These are phyloP conservation scores for Bombus cullumanus DNA, from an alignment of 1,140 invertebrate genomes.

Conservation along the genomic window DNA sequence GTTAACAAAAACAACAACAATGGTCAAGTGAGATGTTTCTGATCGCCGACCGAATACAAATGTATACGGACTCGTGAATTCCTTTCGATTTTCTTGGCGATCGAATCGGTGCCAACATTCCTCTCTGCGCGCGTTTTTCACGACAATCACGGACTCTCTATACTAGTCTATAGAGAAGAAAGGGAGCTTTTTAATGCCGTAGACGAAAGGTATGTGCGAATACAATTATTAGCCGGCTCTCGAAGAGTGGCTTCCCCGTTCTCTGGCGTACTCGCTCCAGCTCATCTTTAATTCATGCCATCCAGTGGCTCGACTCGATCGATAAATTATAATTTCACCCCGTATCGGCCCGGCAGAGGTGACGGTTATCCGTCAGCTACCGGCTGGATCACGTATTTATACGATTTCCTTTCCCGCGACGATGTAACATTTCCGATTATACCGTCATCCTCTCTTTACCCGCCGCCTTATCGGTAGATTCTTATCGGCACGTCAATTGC, in stretches of 20 bases:
- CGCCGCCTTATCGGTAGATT: slow-evolving; percentile 6
- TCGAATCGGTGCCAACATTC: slow-evolving; percentile 36
- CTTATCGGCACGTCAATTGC: slow-evolving; percentile 36
- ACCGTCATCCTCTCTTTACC: slow-evolving; percentile 9
- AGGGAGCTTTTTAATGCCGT: slow-evolving; percentile 55
- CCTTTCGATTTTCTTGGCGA: slow-evolving; percentile 26
- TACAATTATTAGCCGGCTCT: slow-evolving; percentile 70
- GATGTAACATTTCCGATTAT: slow-evolving; percentile 60
- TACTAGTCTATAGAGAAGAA: background rate
- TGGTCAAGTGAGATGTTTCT: background rate
- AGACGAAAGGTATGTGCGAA: slow-evolving; percentile 66
- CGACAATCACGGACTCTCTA: slow-evolving; percentile 28
- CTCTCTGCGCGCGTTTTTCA: slow-evolving; percentile 37
- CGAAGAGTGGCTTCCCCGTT: slow-evolving; percentile 61
- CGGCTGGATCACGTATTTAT: slow-evolving; percentile 70
- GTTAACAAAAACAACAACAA: background rate
- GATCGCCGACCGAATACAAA: slow-evolving; percentile 12
- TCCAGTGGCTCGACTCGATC: slow-evolving; percentile 79
- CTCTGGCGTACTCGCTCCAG: slow-evolving; percentile 59
- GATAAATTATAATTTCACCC: slow-evolving; percentile 83
- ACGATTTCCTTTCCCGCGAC: slow-evolving; percentile 62
- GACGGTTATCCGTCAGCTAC: slow-evolving; percentile 76
- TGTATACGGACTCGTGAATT: background rate
- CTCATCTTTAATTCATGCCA: slow-evolving; percentile 83
- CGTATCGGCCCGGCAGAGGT: slow-evolving; percentile 60